A percentile compares a stretch with the other conserved stretches of the same genome.
Evolutionary conservation across 2,797 vertebrate genomes (phyloP).

Genomic region (Dromococcyx pavoninus): DNA sequence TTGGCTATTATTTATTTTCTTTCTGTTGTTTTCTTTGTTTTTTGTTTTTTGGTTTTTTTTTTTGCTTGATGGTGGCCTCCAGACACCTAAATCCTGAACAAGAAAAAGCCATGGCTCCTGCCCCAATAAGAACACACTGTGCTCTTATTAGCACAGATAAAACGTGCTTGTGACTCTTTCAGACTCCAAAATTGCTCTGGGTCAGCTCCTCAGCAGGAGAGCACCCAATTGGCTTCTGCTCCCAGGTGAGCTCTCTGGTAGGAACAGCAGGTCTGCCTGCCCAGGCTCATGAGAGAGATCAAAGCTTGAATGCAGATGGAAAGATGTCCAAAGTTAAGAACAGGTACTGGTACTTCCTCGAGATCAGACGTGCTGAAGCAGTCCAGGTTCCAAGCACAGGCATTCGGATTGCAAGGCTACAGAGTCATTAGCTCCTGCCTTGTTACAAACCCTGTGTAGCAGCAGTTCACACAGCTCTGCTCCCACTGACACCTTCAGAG

Average conservation of each 20-base stretch:
- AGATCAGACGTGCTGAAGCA: background rate
- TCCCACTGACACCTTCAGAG: rapidly evolving
- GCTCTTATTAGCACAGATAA: background rate
- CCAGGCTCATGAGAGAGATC: rapidly evolving
- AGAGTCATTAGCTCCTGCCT: rapidly evolving
- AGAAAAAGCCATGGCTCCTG: background rate
- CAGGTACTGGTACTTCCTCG: rapidly evolving
- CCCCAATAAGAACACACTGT: background rate
- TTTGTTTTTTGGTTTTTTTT: background rate
- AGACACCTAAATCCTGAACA: rapidly evolving
- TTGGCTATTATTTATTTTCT: background rate
- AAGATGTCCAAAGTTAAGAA: background rate
- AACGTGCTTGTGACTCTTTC: background rate
- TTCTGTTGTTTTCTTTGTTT: background rate
- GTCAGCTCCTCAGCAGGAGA: background rate
- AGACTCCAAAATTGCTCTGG: background rate
- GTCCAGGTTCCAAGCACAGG: background rate
- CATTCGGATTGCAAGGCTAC: rapidly evolving
- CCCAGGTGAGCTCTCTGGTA: background rate
- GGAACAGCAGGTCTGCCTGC: background rate
- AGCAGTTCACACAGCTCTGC: background rate
- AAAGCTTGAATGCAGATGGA: background rate
- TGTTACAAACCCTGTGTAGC: rapidly evolving
- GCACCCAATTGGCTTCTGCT: background rate
- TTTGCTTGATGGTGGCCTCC: background rate